These are phyloP conservation scores for Drosophila siamana DNA, from an alignment of 2,888 invertebrate species.

Conservation along the genomic window DNA sequence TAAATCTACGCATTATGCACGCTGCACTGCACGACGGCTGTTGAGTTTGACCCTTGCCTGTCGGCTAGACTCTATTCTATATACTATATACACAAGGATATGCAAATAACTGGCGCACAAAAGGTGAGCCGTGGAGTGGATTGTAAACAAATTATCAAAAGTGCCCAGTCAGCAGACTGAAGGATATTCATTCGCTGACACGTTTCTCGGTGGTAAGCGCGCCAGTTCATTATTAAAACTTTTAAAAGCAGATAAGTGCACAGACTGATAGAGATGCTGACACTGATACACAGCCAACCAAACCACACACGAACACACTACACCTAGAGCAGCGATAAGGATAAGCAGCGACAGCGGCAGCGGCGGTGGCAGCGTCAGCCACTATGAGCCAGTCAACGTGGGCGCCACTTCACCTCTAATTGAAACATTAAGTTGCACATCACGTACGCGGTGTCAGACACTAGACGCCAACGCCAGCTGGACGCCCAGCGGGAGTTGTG, in stretches of 20 bases:
- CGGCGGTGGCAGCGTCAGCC: not conserved
- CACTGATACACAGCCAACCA: constrained; percentile 64
- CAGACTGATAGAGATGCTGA: constrained; percentile 81
- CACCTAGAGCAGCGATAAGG: constrained; percentile 47
- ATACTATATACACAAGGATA: not conserved
- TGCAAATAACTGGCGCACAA: constrained; percentile 42
- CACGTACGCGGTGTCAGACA: constrained; percentile 85
- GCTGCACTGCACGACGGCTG: constrained; percentile 52
- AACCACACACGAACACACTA: constrained; percentile 42
- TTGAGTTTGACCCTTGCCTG: constrained; percentile 20
- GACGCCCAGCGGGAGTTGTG: not conserved
- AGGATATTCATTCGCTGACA: constrained; percentile 46
- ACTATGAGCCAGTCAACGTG: constrained; percentile 34
- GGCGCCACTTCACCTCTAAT: constrained; percentile 84
- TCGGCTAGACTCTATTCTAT: not conserved
- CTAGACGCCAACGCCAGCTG: constrained; percentile 76
- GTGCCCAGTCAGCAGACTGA: constrained; percentile 58
- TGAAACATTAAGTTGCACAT: constrained; percentile 85
- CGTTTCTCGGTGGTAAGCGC: constrained; percentile 71
- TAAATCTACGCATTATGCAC: constrained; percentile 60
- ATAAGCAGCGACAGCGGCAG: constrained; percentile 51
- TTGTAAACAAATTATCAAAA: constrained; percentile 80
- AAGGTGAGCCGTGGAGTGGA: constrained; percentile 58
- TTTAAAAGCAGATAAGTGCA: constrained; percentile 81
- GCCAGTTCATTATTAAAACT: constrained; percentile 80